Percentiles rank a stretch among this genome's conserved stretches.
phyloP scores from a whole-genome alignment of 2,797 vertebrate genomes.

The Nannoperca australis region DNA sequence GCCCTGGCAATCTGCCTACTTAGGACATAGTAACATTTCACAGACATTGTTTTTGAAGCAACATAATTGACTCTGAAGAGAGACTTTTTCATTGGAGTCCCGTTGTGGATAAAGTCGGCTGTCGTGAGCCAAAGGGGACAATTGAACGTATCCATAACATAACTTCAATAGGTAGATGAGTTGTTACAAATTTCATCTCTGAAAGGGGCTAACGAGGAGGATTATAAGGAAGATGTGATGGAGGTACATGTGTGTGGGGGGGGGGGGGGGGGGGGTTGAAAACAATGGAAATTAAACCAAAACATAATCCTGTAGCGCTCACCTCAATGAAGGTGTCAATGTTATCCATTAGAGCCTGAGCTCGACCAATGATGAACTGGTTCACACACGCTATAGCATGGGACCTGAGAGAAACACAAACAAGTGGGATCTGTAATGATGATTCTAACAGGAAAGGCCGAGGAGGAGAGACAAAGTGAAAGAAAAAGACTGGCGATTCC shows the following conservation, averaged over 20 bases:
- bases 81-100: neutral
- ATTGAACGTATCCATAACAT: neutral
- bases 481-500: neutral
- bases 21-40: too few relatives aligned
- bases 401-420: constrained; percentile 82
- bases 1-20: too few relatives aligned
- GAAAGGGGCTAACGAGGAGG: neutral
- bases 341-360: constrained; percentile 96
- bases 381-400: constrained; percentile 96
- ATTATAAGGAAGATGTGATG: too few relatives aligned
- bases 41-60: neutral
- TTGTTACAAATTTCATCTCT: constrained; percentile 1
- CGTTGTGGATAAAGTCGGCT: neutral
- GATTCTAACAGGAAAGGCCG: neutral
- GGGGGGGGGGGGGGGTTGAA: neutral
- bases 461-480: neutral
- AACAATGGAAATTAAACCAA: neutral
- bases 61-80: neutral
- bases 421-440: neutral
- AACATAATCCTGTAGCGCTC: constrained; percentile 22
- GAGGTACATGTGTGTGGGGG: neutral
- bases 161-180: neutral
- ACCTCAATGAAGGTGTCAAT: constrained; percentile 98
- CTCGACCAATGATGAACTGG: constrained; percentile 96
- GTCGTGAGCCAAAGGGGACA: neutral